Evolutionary conservation across 2,113 vertebrate species (phyloP), one percentile per base, ranked within the genome.

Genomic region (Oophaga pumilio): DNA sequence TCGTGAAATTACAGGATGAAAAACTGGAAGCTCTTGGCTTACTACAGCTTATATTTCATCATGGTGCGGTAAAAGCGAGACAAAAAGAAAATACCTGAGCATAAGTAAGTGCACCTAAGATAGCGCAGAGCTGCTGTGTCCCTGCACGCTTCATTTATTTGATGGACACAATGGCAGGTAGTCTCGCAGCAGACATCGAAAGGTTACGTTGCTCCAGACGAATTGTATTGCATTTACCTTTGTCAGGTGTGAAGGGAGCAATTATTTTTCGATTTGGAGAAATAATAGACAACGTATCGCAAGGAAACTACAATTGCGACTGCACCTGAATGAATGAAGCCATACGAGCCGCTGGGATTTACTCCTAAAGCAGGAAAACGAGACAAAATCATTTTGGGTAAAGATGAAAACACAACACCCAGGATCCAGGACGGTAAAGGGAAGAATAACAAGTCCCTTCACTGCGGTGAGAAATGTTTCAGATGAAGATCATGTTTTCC

Each of bases 121-220:
- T 62, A 81, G 49, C 26, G 66, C 43, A 13, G 50, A 59, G 56
- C 26, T 8, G 12, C 50, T 28, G 68, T 22, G 79, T 87, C 79
- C 86, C 86, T 28, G 15, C 76, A 68, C 20, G 86, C 78, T 82
- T 87, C 78, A 87, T 87, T 87, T 87, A 87, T 57, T 76, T 87
- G 86, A 87, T 76, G 53, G 86, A 28, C 53, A 56, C 49, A 79
- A 50, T 76, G 78, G 86, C 86, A 87, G 68, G 68, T 28, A 53
- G 49, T 74, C 68, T 57, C 62, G 43, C 66, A 59, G 77, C 64
- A 26, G 33, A 10, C 52, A 73, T 22, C 20, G 59, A 76, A 82
- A 82, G 86, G 79, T 74, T 82, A 28, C 60, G 14, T 60, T 8
- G 33, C 22, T 52, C 52, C 50, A 49, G 53, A 81, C 26, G 43